Evolutionary conservation across 23 tunicate genomes (phyloP).

Genomic region (Trididemnum nubilum): DNA sequence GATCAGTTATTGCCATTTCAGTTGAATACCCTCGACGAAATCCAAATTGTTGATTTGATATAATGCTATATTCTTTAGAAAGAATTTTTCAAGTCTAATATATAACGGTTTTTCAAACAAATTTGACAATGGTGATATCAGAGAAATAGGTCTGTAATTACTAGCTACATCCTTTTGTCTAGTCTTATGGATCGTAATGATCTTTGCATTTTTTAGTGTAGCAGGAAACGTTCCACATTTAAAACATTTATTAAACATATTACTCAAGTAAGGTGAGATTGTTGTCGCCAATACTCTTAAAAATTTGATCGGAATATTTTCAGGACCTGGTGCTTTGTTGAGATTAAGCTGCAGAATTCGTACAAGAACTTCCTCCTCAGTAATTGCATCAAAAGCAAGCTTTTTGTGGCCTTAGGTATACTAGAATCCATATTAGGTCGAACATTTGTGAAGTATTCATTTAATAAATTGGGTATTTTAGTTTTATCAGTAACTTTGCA

Average conservation of each 20-base stretch:
- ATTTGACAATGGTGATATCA: slow-evolving; percentile 31
- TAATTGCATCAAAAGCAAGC: neutral
- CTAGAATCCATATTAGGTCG: neutral
- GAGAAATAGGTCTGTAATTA: slow-evolving; percentile 37
- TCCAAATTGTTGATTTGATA: neutral
- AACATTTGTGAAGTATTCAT: neutral
- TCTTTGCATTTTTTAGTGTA: neutral
- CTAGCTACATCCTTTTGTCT: slow-evolving; percentile 6
- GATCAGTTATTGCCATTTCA: neutral
- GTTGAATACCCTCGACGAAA: neutral
- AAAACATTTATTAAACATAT: slow-evolving; percentile 2
- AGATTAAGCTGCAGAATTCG: neutral
- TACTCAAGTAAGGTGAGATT: neutral
- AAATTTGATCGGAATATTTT: too few relatives aligned
- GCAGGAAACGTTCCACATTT: neutral
- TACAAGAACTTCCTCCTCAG: neutral
- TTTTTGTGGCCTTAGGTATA: neutral
- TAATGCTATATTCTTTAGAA: neutral
- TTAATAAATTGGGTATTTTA: neutral
- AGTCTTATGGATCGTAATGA: slow-evolving; percentile 26
- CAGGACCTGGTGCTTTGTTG: neutral
- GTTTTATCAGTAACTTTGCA: neutral
- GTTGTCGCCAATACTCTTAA: neutral
- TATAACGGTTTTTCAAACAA: slow-evolving; percentile 37
- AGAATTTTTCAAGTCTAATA: slow-evolving; percentile 11